Conservation (phyloP, 2,113 vertebrate species). For the Illadopsis cleaveri region DNA sequence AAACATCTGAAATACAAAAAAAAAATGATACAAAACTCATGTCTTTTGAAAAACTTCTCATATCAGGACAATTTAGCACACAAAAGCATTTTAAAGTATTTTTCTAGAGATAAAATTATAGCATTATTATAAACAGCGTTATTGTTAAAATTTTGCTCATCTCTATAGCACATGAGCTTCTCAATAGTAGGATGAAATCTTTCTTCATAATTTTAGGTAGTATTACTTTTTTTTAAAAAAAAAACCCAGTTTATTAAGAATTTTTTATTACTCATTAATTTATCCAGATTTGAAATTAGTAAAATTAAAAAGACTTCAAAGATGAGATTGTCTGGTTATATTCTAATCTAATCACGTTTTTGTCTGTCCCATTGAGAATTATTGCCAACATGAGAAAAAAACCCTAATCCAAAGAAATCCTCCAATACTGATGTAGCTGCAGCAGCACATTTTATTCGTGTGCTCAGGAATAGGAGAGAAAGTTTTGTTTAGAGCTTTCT, state of each 20-base stretch:
- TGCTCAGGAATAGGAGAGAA: not conserved
- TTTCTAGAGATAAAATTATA: not conserved
- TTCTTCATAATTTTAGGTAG: not conserved
- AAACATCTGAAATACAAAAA: not conserved
- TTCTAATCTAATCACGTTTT: not conserved
- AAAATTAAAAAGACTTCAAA: not conserved
- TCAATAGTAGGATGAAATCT: not conserved
- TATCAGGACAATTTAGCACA: not conserved
- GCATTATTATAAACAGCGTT: too few species aligned
- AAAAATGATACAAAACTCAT: not conserved
- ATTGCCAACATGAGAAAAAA: not conserved
- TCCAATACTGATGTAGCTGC: not conserved
- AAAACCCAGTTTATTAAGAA: rapidly evolving
- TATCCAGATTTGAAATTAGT: not conserved
- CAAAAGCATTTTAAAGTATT: not conserved
- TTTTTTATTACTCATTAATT: not conserved
- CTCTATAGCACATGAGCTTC: not conserved
- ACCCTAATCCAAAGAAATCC: not conserved
- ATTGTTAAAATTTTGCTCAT: not conserved
- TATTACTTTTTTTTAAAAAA: not conserved
- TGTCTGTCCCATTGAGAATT: not conserved
- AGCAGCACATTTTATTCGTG: not conserved
- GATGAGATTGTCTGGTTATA: not conserved
- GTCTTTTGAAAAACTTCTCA: not conserved
- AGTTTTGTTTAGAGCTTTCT: not conserved